phyloP scores from a whole-genome alignment of 2,888 invertebrate species.

The Yponomeuta plumbellus region DNA sequence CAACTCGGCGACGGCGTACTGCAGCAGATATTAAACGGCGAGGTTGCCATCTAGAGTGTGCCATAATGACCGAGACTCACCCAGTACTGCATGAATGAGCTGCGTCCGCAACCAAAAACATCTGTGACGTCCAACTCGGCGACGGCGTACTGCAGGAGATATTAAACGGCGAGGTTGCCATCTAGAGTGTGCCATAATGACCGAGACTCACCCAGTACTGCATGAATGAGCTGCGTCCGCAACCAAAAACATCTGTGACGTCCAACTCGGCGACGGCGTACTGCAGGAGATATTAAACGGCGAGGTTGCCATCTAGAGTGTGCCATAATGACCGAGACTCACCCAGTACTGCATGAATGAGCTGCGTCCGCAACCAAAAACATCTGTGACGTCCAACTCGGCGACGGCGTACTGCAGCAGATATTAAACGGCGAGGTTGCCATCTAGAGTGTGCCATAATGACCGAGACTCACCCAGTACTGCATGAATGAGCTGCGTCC shows the following conservation, averaged over 20 bases:
- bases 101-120: slow-evolving; percentile 84
- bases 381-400: slow-evolving; percentile 83
- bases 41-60: slow-evolving; percentile 63
- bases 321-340: neutral
- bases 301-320: slow-evolving; percentile 45
- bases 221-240: slow-evolving; percentile 87
- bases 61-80: slow-evolving; percentile 31
- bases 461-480: slow-evolving; percentile 51
- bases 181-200: slow-evolving; percentile 53
- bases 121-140: slow-evolving; percentile 85
- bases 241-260: slow-evolving; percentile 82
- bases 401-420: slow-evolving; percentile 82
- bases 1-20: slow-evolving; percentile 80
- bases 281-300: slow-evolving; percentile 79
- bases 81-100: slow-evolving; percentile 81
- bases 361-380: slow-evolving; percentile 84
- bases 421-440: slow-evolving; percentile 76
- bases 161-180: slow-evolving; percentile 75
- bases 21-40: slow-evolving; percentile 79
- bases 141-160: slow-evolving; percentile 81
- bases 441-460: too few relatives aligned
- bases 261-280: slow-evolving; percentile 84
- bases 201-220: slow-evolving; percentile 59
- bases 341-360: slow-evolving; percentile 82
- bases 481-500: slow-evolving; percentile 88